Evolutionary conservation across 2,113 vertebrate genomes (phyloP).

Genomic region (Mionectes macconnelli): DNA sequence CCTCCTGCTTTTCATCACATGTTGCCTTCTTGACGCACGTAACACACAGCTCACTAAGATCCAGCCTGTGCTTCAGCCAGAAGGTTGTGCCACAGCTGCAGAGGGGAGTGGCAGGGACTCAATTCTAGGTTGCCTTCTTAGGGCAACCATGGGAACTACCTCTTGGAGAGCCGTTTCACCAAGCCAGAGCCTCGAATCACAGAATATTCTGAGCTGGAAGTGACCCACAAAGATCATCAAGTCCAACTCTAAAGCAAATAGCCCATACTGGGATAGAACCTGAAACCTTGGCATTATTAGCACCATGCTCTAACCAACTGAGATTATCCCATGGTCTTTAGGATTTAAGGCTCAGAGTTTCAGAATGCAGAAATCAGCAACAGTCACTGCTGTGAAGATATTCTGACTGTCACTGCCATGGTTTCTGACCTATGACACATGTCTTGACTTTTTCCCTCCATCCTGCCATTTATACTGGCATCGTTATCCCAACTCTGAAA

Average conservation of each 20-base stretch:
- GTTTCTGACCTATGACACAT: neutral
- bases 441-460: neutral
- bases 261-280: neutral
- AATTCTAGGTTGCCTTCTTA: neutral
- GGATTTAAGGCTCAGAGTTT: neutral
- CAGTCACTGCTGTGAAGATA: neutral
- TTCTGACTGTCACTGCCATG: neutral
- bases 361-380: neutral
- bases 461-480: neutral
- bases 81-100: constrained; percentile 68
- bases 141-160: neutral
- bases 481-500: neutral
- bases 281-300: neutral
- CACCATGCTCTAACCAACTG: neutral
- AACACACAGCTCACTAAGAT: constrained; percentile 56
- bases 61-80: constrained; percentile 66
- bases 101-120: neutral
- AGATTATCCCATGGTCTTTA: neutral
- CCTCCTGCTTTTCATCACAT: neutral
- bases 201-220: neutral
- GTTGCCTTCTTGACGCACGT: constrained; percentile 48
- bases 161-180: neutral
- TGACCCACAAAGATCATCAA: neutral
- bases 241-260: neutral
- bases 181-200: neutral